Percentiles rank a stretch among this genome's conserved stretches.
These are phyloP conservation scores for Micropoecilia bifurca DNA, from an alignment of 2,797 vertebrate genomes.

Conservation along the genomic window DNA sequence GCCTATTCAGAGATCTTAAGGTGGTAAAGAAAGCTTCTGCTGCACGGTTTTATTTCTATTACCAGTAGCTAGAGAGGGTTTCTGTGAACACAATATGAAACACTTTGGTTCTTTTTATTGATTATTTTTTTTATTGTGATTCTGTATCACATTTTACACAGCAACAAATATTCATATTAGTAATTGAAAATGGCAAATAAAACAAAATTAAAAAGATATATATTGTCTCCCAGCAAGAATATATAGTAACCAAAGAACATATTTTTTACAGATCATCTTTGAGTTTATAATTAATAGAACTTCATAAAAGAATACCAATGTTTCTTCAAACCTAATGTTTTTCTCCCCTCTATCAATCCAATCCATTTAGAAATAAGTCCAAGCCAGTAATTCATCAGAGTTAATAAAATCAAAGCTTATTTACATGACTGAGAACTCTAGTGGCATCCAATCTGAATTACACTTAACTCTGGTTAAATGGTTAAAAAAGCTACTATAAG, in stretches of 20 bases:
- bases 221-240: background rate
- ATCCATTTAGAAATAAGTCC: background rate
- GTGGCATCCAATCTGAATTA: background rate
- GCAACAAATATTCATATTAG: background rate
- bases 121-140: background rate
- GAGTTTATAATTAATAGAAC: background rate
- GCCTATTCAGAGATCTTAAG: slow-evolving; percentile 13
- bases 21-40: slow-evolving; percentile 11
- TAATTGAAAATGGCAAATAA: background rate
- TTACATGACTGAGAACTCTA: background rate
- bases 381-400: background rate
- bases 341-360: background rate
- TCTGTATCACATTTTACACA: background rate
- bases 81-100: background rate
- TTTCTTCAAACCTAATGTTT: background rate
- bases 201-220: too few species aligned
- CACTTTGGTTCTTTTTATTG: background rate
- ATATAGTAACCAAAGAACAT: background rate
- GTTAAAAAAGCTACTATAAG: background rate
- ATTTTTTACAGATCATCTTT: background rate
- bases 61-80: background rate
- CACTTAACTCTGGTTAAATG: background rate
- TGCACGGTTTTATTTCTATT: background rate
- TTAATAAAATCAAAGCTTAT: background rate
- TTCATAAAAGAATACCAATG: background rate